Base-by-base conservation (phyloP, 2,888 invertebrate species). In the Pyralis farinalis region DNA sequence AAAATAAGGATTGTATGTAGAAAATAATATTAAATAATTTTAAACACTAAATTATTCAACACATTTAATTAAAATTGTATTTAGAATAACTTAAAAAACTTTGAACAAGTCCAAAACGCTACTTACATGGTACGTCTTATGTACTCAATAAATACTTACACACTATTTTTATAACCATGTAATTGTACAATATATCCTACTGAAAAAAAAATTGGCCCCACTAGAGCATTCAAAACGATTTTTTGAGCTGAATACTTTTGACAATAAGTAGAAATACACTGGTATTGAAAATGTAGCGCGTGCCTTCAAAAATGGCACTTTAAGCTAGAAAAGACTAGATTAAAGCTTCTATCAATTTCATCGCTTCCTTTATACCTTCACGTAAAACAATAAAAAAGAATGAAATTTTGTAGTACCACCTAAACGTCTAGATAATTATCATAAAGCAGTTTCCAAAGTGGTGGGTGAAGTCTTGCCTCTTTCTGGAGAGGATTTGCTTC, bases 401-500 rank as follows among this genome's bases (percentile, higher is more conserved):
- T 49, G 61, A 58, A 59, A 59, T 47, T 16, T 16, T 57, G 58
- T 71, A 84, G 79, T 83, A 83, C 83, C 81, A 62, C 72, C 67
- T 68, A 42, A 50, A 50, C 43, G 51, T 54, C 38, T 47, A 37
- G 37, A 40, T 47, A 46, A 51, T 46, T 67, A 89, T 90, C 90
- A 90, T 88, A 93, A 92, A 46, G 92, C 91, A 45, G 92, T 93
- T 85, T 93, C 92, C 57, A 92, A 78, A 7, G 92, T 90, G 32
- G 90, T 87, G 9, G 91, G 91, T 31, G 90, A 75, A 38, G 71
- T 63, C 47, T 76, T 76, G 41, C 81, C 79, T 50, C 72, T 71
- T 42, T 86, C 84, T 9, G 84, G 81, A 32, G 85, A 83, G 12
- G 60, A 57, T 62, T 74, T 80, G 49, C 58, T 74, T 49, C 75